phyloP scores from a whole-genome alignment of 2,888 invertebrate species.

The Julus scandinavius region DNA sequence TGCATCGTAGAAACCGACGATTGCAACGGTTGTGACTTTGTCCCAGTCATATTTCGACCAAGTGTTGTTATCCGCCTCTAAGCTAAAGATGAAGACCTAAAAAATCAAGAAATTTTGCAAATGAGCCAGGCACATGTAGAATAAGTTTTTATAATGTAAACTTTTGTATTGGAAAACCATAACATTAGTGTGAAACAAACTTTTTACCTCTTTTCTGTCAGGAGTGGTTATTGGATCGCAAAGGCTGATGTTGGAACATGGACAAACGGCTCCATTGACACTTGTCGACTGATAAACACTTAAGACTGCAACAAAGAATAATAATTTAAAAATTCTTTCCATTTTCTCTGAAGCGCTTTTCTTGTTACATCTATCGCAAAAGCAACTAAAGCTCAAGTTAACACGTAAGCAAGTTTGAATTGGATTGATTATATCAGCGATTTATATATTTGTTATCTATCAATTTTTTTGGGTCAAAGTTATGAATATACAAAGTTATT shows the following conservation, averaged over 20 bases:
- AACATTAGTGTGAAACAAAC: neutral
- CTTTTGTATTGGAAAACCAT: too few relatives aligned
- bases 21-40: slow-evolving; percentile 65
- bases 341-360: neutral
- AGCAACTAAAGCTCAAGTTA: too few relatives aligned
- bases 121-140: neutral
- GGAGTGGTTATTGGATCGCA: slow-evolving; percentile 52
- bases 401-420: too few relatives aligned
- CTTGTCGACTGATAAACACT: neutral
- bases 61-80: slow-evolving; percentile 57
- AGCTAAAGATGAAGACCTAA: slow-evolving; percentile 60
- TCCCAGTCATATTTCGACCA: slow-evolving; percentile 65
- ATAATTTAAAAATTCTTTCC: neutral
- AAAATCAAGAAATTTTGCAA: neutral
- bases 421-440: too few relatives aligned
- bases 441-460: too few relatives aligned
- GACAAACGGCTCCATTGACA: slow-evolving; percentile 48
- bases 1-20: slow-evolving; percentile 64
- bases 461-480: too few relatives aligned
- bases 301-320: neutral
- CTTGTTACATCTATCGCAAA: too few relatives aligned
- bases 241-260: slow-evolving; percentile 41
- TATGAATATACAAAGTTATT: too few relatives aligned
- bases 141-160: neutral
- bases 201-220: slow-evolving; percentile 52